Evolutionary conservation across 2,888 invertebrate species (phyloP).

Genomic region (Auanema freiburgensis): DNA sequence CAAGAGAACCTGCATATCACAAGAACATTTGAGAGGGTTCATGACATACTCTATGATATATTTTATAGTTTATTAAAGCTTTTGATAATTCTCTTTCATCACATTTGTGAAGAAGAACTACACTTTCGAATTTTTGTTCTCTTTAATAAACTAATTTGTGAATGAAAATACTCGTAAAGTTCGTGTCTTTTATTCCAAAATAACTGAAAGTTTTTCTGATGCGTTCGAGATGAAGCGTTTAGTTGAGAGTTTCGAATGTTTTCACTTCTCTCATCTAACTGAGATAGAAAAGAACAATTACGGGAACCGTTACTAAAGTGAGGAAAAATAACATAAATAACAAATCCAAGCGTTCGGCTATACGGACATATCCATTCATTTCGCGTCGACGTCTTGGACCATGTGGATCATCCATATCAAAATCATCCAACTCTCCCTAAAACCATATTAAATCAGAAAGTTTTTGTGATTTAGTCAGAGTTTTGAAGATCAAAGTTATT

Average conservation of each 20-base stretch:
- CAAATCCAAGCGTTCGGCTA: slow-evolving; percentile 54
- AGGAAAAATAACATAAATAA: slow-evolving; percentile 56
- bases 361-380: slow-evolving; percentile 55
- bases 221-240: background rate
- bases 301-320: slow-evolving; percentile 53
- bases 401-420: slow-evolving; percentile 29
- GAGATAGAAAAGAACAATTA: slow-evolving; percentile 52
- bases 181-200: slow-evolving; percentile 2
- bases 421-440: slow-evolving; percentile 43
- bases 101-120: no score
- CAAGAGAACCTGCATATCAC: background rate
- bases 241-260: background rate
- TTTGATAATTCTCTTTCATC: no score
- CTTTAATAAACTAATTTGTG: no score
- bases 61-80: no score
- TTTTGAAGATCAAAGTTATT: background rate
- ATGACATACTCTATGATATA: no score
- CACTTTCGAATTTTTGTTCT: no score
- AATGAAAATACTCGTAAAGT: background rate
- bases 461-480: background rate
- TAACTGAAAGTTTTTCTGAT: background rate
- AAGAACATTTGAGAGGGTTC: no score
- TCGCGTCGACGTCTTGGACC: slow-evolving; percentile 19
- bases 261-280: slow-evolving; percentile 14
- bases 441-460: slow-evolving; percentile 4